phyloP scores from a whole-genome alignment of 2,113 vertebrate species.

The Canis aureus region DNA sequence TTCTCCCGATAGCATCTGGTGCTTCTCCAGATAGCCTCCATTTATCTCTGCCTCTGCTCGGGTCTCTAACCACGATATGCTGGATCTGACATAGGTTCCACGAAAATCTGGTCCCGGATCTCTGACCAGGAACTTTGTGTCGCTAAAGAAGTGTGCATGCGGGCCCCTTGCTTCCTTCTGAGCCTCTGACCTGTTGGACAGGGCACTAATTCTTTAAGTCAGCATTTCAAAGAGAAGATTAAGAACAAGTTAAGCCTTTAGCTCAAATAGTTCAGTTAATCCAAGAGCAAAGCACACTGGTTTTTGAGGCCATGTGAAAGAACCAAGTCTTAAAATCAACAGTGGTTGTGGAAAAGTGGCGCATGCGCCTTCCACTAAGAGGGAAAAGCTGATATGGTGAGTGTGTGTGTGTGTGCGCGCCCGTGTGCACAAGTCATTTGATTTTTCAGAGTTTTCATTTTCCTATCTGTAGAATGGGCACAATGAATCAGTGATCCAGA shows the following conservation, averaged over 20 bases:
- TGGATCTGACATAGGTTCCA: background rate
- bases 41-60: background rate
- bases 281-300: conserved; percentile 21
- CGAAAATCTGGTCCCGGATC: background rate
- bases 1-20: background rate
- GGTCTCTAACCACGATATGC: background rate
- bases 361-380: background rate
- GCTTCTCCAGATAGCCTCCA: background rate
- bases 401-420: background rate
- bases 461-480: background rate
- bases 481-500: background rate
- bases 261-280: conserved; percentile 56
- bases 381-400: background rate
- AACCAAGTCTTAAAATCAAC: background rate
- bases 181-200: background rate
- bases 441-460: background rate
- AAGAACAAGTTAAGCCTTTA: conserved; percentile 44
- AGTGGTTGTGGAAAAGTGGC: background rate
- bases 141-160: background rate
- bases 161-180: background rate
- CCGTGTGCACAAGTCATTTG: background rate
- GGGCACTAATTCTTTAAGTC: background rate
- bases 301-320: background rate
- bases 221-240: conserved; percentile 67
- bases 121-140: background rate